These are phyloP conservation scores for Berghia stephanieae DNA, from an alignment of 1,140 invertebrate species.

Conservation along the genomic window DNA sequence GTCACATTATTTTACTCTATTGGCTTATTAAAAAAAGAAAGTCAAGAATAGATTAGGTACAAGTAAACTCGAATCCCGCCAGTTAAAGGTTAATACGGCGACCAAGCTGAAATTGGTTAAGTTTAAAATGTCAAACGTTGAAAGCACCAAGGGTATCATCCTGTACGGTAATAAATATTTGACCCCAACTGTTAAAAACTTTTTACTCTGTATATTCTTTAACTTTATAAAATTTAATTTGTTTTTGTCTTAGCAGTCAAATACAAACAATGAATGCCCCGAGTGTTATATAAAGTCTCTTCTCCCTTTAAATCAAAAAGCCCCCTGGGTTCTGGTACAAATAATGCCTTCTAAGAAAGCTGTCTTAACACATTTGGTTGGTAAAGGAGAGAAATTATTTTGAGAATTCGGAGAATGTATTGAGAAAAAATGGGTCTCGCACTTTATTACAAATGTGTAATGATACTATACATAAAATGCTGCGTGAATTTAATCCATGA, in stretches of 20 bases:
- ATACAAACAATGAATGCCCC: background rate
- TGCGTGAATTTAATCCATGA: too few relatives aligned
- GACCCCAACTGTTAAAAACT: background rate
- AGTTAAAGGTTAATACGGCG: background rate
- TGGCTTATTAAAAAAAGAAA: background rate
- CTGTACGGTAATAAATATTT: conserved; percentile 23
- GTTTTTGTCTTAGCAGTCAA: background rate
- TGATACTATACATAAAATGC: too few relatives aligned
- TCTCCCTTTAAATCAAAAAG: too few relatives aligned
- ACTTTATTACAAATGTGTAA: too few relatives aligned
- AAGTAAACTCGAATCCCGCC: background rate
- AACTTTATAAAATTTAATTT: background rate
- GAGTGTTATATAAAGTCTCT: background rate
- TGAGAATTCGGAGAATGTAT: too few relatives aligned
- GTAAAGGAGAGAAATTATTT: too few relatives aligned
- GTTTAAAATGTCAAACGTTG: conserved; percentile 23
- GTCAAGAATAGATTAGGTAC: background rate
- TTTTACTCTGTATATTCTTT: background rate
- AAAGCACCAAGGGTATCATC: conserved; percentile 34
- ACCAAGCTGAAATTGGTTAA: background rate
- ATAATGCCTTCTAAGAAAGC: too few relatives aligned
- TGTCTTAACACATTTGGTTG: too few relatives aligned
- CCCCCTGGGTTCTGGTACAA: too few relatives aligned
- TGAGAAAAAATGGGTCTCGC: too few relatives aligned
- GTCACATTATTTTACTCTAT: background rate